phyloP scores from a whole-genome alignment of 2,113 vertebrate genomes.

The Cygnus buccinator region DNA sequence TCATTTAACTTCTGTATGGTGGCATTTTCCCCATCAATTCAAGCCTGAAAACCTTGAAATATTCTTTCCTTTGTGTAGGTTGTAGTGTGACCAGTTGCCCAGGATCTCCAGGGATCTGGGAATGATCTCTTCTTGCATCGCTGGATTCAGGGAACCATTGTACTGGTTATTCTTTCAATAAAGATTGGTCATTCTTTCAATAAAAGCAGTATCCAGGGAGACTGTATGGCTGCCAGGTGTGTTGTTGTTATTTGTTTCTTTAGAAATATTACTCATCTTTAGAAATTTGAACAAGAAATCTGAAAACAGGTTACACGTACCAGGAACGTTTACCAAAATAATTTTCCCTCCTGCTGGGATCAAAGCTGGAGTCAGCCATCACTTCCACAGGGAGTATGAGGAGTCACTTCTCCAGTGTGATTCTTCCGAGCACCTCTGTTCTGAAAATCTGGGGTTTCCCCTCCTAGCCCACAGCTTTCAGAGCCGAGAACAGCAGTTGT shows the following conservation, averaged over 20 bases:
- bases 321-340: background rate
- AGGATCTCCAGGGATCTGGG: background rate
- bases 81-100: background rate
- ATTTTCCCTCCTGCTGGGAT: background rate
- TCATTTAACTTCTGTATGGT: background rate
- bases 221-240: background rate
- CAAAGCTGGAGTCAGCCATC: background rate
- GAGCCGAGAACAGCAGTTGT: background rate
- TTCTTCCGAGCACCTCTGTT: background rate
- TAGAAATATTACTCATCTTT: background rate
- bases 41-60: background rate
- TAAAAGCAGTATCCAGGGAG: conserved; percentile 17
- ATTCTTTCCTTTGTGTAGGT: background rate
- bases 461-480: background rate
- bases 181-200: conserved; percentile 20
- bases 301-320: background rate
- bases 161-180: background rate
- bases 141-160: background rate
- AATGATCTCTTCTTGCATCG: fast-evolving
- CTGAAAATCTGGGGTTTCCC: background rate
- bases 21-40: background rate
- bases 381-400: background rate
- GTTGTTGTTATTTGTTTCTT: background rate
- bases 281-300: background rate
- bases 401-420: background rate